phyloP scores from a whole-genome alignment of 2,113 vertebrate genomes.

The Rhabdomys dilectus region DNA sequence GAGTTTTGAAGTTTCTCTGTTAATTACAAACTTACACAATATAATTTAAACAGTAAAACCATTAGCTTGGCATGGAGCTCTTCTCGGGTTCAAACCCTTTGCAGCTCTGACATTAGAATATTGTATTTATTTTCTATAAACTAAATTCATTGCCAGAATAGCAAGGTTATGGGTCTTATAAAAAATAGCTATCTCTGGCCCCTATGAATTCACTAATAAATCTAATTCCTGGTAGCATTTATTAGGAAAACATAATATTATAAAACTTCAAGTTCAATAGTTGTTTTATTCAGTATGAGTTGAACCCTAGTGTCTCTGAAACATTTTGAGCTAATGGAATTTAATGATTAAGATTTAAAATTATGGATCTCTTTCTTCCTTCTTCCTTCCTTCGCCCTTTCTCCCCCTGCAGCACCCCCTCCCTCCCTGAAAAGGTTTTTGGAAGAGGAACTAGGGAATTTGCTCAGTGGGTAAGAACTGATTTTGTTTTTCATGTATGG shows the following conservation, averaged over 20 bases:
- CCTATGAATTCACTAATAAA: neutral
- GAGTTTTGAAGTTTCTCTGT: neutral
- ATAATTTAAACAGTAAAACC: neutral
- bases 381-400: neutral
- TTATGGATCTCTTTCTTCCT: neutral
- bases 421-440: neutral
- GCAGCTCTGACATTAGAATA: neutral
- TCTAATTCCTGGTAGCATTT: neutral
- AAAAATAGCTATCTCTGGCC: neutral
- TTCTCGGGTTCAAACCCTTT: neutral
- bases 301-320: neutral
- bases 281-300: neutral
- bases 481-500: too few species aligned
- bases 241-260: neutral
- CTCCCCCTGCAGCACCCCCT: too few species aligned
- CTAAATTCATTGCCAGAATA: neutral
- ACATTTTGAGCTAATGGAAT: neutral
- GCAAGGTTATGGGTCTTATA: neutral
- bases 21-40: neutral
- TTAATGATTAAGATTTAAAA: neutral
- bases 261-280: conserved; percentile 2
- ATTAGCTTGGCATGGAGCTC: neutral
- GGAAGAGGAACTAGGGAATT: neutral
- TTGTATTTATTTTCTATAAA: conserved; percentile 4
- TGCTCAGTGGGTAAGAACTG: neutral